phyloP scores from a whole-genome alignment of 2,888 invertebrate genomes.

The Andrena bicolor region DNA sequence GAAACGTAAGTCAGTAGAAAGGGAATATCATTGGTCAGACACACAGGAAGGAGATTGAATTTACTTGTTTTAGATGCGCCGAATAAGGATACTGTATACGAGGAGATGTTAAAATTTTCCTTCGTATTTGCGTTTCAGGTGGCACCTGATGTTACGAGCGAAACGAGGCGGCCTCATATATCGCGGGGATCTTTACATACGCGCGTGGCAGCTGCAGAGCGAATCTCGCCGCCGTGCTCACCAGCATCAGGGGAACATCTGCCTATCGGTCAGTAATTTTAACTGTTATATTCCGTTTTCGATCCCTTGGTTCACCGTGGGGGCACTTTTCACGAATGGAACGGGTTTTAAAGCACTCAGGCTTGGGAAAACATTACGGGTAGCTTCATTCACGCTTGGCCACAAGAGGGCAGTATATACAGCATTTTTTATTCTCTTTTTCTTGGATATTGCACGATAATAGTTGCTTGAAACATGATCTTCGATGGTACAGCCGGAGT shows the following conservation, averaged over 20 bases:
- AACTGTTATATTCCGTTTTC: background rate
- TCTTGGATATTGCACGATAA: background rate
- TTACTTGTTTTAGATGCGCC: too few relatives aligned
- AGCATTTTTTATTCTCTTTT: background rate
- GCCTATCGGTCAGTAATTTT: constrained; percentile 79
- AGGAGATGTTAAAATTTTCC: too few relatives aligned
- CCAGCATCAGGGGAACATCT: constrained; percentile 80
- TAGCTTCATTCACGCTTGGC: too few relatives aligned
- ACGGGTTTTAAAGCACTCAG: background rate
- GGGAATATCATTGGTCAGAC: too few relatives aligned
- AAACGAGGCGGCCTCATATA: constrained; percentile 85
- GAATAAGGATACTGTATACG: too few relatives aligned
- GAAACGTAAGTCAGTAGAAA: too few relatives aligned
- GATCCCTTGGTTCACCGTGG: background rate
- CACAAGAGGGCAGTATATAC: background rate
- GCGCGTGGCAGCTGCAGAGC: constrained; percentile 86
- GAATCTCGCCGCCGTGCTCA: constrained; percentile 83
- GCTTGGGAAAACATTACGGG: background rate
- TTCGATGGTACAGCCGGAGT: background rate
- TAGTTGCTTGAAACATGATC: background rate
- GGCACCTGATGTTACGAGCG: constrained; percentile 86
- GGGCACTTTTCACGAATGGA: background rate
- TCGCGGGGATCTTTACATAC: constrained; percentile 86
- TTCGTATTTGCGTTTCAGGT: constrained; percentile 82
- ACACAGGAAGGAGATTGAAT: too few relatives aligned